A percentile compares a stretch with the other conserved stretches of the same genome.
Conservation (phyloP, 2,888 invertebrate species). For the Elmis aenea region DNA sequence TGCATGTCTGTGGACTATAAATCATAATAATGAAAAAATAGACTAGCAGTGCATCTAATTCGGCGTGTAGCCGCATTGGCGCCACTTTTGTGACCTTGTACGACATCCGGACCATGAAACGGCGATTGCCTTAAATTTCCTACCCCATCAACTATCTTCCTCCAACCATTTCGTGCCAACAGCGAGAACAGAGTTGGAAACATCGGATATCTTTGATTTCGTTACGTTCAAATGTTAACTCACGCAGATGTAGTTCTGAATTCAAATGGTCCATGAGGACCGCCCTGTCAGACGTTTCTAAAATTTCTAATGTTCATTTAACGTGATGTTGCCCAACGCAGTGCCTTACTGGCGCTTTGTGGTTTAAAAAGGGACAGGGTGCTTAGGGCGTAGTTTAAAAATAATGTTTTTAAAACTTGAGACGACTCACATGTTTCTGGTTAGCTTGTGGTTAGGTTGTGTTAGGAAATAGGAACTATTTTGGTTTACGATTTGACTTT, state of each 20-base stretch:
- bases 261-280: slow-evolving; percentile 21
- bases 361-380: too few species aligned
- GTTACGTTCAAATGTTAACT: too few species aligned
- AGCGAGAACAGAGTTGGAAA: too few species aligned
- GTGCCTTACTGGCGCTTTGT: slow-evolving; percentile 24
- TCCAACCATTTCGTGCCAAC: too few species aligned
- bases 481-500: slow-evolving; percentile 20
- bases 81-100: slow-evolving; percentile 34
- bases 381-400: too few species aligned
- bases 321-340: too few species aligned
- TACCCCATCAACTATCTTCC: too few species aligned
- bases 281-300: slow-evolving; percentile 17
- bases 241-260: slow-evolving; percentile 23
- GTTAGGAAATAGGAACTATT: slow-evolving; percentile 23
- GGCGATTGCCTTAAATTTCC: too few species aligned
- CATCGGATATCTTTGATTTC: too few species aligned
- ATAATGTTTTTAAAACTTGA: too few species aligned
- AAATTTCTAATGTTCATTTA: slow-evolving; percentile 15
- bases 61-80: slow-evolving; percentile 40
- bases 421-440: slow-evolving; percentile 24
- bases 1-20: slow-evolving; percentile 37
- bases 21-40: slow-evolving; percentile 30
- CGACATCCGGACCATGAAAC: slow-evolving; percentile 34
- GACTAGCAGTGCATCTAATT: slow-evolving; percentile 39
- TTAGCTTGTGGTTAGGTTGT: slow-evolving; percentile 22